phyloP scores from a whole-genome alignment of 2,888 invertebrate species.

The Caenorhabditis sulstoni region DNA sequence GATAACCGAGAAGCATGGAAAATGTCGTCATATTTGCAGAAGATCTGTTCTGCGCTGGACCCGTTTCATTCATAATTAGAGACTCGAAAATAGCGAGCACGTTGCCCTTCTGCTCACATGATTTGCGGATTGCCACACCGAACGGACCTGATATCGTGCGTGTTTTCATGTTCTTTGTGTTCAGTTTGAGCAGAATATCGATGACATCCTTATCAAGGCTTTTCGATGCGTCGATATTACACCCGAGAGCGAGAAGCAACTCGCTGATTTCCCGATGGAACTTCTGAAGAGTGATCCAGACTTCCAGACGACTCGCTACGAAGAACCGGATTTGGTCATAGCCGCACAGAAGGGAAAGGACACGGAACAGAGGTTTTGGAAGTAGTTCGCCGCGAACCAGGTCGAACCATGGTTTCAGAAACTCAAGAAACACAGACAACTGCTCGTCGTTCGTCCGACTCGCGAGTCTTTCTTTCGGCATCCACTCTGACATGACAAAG shows the following conservation, averaged over 20 bases:
- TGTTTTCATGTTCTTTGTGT: conserved; percentile 56
- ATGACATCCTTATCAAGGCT: conserved; percentile 44
- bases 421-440: conserved; percentile 37
- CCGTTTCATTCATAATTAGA: conserved; percentile 43
- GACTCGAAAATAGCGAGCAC: conserved; percentile 30
- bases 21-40: conserved; percentile 36
- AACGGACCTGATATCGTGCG: conserved; percentile 38
- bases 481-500: conserved; percentile 25
- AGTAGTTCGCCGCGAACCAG: conserved; percentile 48
- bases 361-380: conserved; percentile 51
- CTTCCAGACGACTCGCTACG: conserved; percentile 47
- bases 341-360: conserved; percentile 40
- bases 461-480: conserved; percentile 12
- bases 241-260: conserved; percentile 41
- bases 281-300: conserved; percentile 55
- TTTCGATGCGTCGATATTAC: conserved; percentile 35
- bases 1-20: conserved; percentile 35
- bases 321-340: conserved; percentile 47
- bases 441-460: conserved; percentile 8
- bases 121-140: conserved; percentile 9
- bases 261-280: conserved; percentile 57
- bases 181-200: conserved; percentile 52
- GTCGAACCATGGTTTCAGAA: conserved; percentile 58
- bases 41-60: conserved; percentile 43
- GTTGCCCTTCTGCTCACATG: conserved; percentile 21